Conservation (phyloP, 2,797 vertebrate species). For the Eidolon dupreanum region DNA sequence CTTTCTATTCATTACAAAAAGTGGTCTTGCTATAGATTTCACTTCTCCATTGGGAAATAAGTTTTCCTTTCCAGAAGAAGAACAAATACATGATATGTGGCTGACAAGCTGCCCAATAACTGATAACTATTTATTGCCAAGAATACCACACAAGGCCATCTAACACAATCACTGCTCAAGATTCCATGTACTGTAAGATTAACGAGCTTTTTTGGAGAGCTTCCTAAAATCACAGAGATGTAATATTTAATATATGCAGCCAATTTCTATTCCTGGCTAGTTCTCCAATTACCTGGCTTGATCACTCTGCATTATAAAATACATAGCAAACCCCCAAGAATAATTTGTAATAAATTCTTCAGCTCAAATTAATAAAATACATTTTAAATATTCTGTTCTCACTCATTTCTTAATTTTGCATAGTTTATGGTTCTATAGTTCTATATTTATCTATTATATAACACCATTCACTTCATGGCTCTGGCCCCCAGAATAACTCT, state of each 20-base stretch:
- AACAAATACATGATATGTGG: conserved; percentile 26
- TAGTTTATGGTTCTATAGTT: background rate
- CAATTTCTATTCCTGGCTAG: background rate
- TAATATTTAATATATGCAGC: background rate
- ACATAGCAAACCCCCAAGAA: background rate
- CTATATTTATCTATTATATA: background rate
- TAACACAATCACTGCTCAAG: background rate
- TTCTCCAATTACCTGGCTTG: conserved; percentile 29
- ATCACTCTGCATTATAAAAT: conserved; percentile 17
- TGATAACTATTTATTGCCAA: conserved; percentile 17
- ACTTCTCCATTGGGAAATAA: conserved; percentile 3
- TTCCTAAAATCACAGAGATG: conserved; percentile 48
- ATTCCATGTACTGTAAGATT: background rate
- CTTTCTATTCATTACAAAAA: background rate
- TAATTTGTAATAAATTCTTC: conserved; percentile 47
- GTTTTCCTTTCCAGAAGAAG: background rate
- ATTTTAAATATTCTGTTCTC: background rate
- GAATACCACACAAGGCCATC: background rate
- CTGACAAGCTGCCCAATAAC: conserved; percentile 39
- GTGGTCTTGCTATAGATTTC: background rate
- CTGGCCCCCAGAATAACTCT: background rate
- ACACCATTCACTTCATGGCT: background rate
- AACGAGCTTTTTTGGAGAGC: background rate
- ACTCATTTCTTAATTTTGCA: conserved; percentile 29
- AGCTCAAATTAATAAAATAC: conserved; percentile 26